Percentiles rank a stretch among this genome's conserved stretches.
These are phyloP conservation scores for Trachythela sp. DNA, from an alignment of 64 coral and sea anemone genomes.

Conservation along the genomic window DNA sequence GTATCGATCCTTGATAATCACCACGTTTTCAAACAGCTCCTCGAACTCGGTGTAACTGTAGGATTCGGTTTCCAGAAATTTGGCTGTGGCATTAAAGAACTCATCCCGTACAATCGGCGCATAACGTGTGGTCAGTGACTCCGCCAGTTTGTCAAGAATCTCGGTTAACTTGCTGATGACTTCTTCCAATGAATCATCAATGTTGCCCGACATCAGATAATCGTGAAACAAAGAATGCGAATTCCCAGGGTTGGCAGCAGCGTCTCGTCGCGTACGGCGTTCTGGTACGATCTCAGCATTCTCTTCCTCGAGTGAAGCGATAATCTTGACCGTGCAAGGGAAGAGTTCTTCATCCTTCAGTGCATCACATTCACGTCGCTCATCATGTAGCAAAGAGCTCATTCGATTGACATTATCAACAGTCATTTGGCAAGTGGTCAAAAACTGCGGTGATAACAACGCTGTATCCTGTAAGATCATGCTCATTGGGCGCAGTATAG, in stretches of 20 bases:
- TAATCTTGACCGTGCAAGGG: background rate
- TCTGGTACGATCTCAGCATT: background rate
- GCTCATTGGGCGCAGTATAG: background rate
- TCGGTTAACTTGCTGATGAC: background rate
- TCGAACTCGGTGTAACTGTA: background rate
- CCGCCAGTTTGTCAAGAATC: too few relatives aligned
- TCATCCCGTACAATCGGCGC: too few relatives aligned
- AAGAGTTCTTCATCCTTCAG: background rate
- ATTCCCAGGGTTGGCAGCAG: background rate
- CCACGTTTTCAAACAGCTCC: background rate
- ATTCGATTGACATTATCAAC: slow-evolving; percentile 1
- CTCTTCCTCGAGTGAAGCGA: background rate
- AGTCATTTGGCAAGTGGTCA: background rate
- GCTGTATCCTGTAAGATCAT: background rate
- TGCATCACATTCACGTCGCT: background rate
- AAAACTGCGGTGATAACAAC: background rate
- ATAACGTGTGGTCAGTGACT: too few relatives aligned
- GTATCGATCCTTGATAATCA: background rate
- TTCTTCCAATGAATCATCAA: background rate
- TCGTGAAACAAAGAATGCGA: background rate
- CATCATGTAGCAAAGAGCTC: background rate
- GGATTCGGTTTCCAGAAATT: background rate
- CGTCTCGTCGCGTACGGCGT: background rate
- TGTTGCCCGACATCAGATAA: background rate
- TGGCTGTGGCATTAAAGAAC: background rate